Evolutionary conservation across 2,888 invertebrate species (phyloP), one percentile per base, ranked within the genome.

Genomic region (Polymixis flavicincta): DNA sequence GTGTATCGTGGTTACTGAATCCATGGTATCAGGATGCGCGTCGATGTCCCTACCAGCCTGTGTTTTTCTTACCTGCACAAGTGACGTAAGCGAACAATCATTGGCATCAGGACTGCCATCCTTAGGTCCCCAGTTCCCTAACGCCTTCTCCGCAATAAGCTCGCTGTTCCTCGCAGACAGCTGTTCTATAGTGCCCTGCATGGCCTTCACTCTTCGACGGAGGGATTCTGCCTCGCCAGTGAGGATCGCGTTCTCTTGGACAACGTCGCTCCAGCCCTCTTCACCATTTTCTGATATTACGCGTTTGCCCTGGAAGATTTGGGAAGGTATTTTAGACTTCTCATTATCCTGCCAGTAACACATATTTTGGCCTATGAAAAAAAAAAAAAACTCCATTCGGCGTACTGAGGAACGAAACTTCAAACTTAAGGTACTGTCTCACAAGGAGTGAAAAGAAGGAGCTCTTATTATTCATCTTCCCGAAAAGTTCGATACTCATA

Each of bases 181-280:
- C 72, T 98, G 97, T 86, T 99, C 99, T 37, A 99, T 98, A 0
- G 99, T 99, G 89, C 99, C 99, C 91, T 99, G 99, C 97, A 99
- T 97, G 5, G 99, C 99, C 95, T 99, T 99, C 1, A 99, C 97
- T 70, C 99, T 96, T 19, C 98, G 98, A 63, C 99, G 97, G 54
- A 99, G 96, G 83, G 98, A 98, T 90, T 98, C 98, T 81, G 98
- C 98, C 93, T 99, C 99, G 69, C 98, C 97, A 87, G 98, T 98
- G 2, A 99, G 97, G 97, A 99, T 98, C 42, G 98, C 98, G 94
- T 99, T 99, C 96, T 99, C 99, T 92, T 99, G 98, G 92, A 98
- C 99, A 95, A 99, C 98, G 92, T 99, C 99, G 88, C 99, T 99
- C 87, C 99, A 97, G 54, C 98, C 97, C 89, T 98, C 98, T 82